Base-by-base conservation (phyloP, 2,113 vertebrate species). In the Eleginops maclovinus region DNA sequence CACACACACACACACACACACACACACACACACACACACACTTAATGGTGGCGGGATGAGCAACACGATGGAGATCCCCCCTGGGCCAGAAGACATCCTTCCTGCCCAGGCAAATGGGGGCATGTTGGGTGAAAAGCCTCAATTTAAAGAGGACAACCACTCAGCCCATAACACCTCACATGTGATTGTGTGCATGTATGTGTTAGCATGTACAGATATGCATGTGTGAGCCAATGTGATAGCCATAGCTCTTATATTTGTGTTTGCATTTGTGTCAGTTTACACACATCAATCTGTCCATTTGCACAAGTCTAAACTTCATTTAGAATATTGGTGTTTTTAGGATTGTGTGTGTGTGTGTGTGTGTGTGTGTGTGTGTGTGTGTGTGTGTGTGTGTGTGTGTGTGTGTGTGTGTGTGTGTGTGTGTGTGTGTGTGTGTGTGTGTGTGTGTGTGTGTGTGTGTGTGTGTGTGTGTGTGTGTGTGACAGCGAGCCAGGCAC, bases 1-100 rank as follows among this genome's bases (percentile, higher is more conserved):
- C 41, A 44, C 53, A 55, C 51, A 71, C 56, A 62, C 26, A 77
- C 24, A 49, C 10, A 58, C 67, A 66, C 46, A 36, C 50, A 68
- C 24, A 22, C 21, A 71, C 44, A 44, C 65, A 47, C 65, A 55
- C 50, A 71, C 4, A 40, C 5, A 63, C 16, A 49, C 43, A 54
- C 36, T 41, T 17, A 50, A 56, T 31, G n/a, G 53, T 41, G 61
- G 74, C 72, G 73, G 80, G 56, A 81, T 82, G 82, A 85, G 84
- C 79, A 70, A 68, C 44, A 44, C 83, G 75, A 90, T 90, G 81
- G 85, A 85, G 84, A 81, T 59, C 70, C 75, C 72, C 88, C 67
- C 58, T 26, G 75, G 83, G 84, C 78, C 41, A 59, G 56, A 65
- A 69, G 72, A 74, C 84, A 85, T 87, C 70, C 73, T 77, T 86